Conservation (phyloP, 2,113 vertebrate species). For the Cyanoderma ruficeps region DNA sequence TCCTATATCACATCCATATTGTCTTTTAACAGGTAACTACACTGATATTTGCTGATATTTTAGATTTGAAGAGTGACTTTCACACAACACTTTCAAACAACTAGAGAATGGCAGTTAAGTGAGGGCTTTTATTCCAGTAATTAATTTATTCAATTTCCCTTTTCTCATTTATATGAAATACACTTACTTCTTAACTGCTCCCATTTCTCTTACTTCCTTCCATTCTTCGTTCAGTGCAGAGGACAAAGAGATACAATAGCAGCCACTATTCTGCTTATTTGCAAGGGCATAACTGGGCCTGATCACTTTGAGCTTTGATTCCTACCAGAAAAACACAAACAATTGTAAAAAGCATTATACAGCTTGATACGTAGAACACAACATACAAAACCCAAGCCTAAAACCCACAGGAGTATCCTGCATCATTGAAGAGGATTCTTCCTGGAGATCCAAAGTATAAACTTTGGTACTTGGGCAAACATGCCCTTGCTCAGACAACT, state of each 20-base stretch:
- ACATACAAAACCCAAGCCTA: not conserved
- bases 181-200: conserved; percentile 82
- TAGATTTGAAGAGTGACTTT: not conserved
- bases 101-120: not conserved
- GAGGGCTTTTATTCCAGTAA: not conserved
- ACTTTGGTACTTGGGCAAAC: not conserved
- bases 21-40: not conserved
- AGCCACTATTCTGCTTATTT: conserved; percentile 76
- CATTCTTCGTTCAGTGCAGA: conserved; percentile 77
- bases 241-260: conserved; percentile 80
- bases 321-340: conserved; percentile 53
- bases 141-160: not conserved
- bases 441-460: not conserved
- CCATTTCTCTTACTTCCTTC: conserved; percentile 79
- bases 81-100: not conserved
- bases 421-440: not conserved
- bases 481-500: not conserved
- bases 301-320: conserved; percentile 44
- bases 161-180: not conserved
- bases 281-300: conserved; percentile 81
- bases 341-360: not conserved
- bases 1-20: not conserved
- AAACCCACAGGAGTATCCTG: not conserved
- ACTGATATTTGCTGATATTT: not conserved
- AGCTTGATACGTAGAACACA: not conserved